These are phyloP conservation scores for Ceratosolen fusciceps DNA, from an alignment of 1,140 invertebrate species.

Conservation along the genomic window DNA sequence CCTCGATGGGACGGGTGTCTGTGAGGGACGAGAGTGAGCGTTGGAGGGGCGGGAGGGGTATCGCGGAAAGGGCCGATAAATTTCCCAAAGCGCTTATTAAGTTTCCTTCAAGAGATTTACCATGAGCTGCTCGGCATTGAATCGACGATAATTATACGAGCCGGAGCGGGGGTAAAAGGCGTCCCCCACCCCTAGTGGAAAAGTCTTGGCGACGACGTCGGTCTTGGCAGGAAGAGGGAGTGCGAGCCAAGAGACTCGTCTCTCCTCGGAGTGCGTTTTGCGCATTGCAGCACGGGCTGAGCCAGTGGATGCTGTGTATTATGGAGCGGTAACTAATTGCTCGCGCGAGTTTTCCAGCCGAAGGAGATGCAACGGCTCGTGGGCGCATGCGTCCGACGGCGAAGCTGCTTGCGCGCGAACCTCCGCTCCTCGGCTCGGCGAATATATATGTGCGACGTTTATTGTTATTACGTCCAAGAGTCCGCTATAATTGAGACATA, in stretches of 20 bases:
- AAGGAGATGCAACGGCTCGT: conserved; percentile 54
- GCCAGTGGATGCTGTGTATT: conserved; percentile 24
- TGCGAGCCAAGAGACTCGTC: too few species aligned
- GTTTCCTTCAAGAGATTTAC: conserved; percentile 39
- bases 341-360: conserved; percentile 58
- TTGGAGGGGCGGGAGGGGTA: neutral
- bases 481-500: conserved; percentile 63
- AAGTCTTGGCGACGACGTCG: too few species aligned
- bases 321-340: conserved; percentile 59
- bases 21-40: too few species aligned
- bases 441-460: conserved; percentile 63
- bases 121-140: conserved; percentile 29
- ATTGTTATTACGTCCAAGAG: conserved; percentile 62
- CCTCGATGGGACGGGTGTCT: too few species aligned
- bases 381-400: neutral
- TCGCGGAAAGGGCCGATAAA: conserved; percentile 38
- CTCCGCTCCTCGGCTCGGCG: conserved; percentile 44
- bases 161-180: conserved; percentile 1
- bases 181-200: too few species aligned
- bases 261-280: neutral
- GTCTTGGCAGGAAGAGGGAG: too few species aligned
- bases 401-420: conserved; percentile 30
- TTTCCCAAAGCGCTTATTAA: conserved; percentile 36
- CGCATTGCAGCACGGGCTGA: neutral
- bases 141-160: conserved; percentile 49